Evolutionary conservation across 2,888 invertebrate genomes (phyloP).

Genomic region (Mallateleia sp.): DNA sequence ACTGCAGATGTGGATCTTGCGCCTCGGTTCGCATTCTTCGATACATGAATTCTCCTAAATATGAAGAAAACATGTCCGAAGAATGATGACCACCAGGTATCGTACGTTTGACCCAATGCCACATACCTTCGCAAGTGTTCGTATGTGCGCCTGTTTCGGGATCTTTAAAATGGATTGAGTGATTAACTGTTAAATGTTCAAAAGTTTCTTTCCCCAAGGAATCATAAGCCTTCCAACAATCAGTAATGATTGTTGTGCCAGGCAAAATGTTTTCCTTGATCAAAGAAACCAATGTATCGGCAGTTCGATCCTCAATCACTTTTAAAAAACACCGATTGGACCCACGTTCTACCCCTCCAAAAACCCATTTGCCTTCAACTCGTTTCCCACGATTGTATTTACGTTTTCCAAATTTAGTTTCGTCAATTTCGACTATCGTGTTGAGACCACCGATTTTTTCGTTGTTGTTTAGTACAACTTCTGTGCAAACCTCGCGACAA

Average conservation of each 20-base stretch:
- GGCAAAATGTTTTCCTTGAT: conserved; percentile 22
- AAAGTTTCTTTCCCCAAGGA: not conserved
- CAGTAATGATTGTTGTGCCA: conserved; percentile 36
- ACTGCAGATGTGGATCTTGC: not conserved
- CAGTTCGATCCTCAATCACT: not conserved
- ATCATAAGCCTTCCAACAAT: conserved; percentile 26
- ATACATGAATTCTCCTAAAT: conserved; percentile 10
- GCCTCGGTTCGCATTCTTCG: not conserved
- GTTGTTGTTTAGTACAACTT: not conserved
- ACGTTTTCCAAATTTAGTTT: not conserved
- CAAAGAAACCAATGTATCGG: conserved; percentile 5
- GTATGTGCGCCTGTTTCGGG: conserved; percentile 13
- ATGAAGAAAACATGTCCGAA: conserved; percentile 23
- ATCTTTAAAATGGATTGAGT: conserved; percentile 38
- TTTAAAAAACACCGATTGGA: conserved; percentile 29
- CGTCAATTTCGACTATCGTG: not conserved
- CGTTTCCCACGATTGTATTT: conserved; percentile 7
- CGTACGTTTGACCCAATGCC: not conserved
- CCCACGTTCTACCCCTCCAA: conserved; percentile 42
- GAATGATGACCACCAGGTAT: not conserved
- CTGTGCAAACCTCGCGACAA: not conserved
- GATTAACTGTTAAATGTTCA: not conserved
- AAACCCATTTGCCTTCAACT: conserved; percentile 32
- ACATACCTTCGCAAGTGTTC: not conserved
- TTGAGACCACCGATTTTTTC: not conserved